Conservation (phyloP, 2,797 vertebrate genomes). For the Poecile montanus region DNA sequence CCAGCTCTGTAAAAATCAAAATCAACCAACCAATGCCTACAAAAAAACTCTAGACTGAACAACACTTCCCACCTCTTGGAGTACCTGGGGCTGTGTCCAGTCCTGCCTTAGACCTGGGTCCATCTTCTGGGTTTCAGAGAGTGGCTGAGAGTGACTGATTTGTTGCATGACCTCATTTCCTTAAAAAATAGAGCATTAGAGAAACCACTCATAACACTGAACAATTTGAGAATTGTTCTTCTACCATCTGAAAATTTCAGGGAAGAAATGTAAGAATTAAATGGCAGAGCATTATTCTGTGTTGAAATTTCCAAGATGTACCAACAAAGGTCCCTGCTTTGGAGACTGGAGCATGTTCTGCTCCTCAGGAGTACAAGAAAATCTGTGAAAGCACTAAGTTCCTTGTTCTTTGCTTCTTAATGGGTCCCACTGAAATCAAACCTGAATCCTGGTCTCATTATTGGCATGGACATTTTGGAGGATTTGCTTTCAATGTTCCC, state of each 20-base stretch:
- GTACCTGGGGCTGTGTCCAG: background rate
- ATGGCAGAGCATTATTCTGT: background rate
- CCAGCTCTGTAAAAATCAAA: background rate
- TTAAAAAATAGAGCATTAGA: background rate
- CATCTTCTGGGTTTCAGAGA: background rate
- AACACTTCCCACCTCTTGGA: accelerated
- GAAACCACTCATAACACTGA: accelerated
- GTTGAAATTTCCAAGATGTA: background rate
- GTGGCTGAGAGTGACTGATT: background rate
- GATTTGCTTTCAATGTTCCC: background rate
- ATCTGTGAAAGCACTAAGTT: background rate
- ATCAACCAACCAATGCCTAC: background rate
- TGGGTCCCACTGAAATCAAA: background rate
- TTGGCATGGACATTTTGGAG: background rate
- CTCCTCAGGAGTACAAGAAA: background rate
- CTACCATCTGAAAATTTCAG: background rate
- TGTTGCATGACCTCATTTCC: background rate
- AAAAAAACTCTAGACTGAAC: background rate
- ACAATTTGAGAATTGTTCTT: background rate
- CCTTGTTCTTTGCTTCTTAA: background rate
- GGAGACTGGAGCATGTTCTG: background rate
- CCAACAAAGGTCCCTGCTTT: background rate
- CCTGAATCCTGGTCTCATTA: accelerated
- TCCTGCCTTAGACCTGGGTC: no score
- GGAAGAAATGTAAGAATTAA: background rate